These are phyloP conservation scores for Drosophila virilis DNA, from an alignment of 1,140 invertebrate species.

Conservation along the genomic window DNA sequence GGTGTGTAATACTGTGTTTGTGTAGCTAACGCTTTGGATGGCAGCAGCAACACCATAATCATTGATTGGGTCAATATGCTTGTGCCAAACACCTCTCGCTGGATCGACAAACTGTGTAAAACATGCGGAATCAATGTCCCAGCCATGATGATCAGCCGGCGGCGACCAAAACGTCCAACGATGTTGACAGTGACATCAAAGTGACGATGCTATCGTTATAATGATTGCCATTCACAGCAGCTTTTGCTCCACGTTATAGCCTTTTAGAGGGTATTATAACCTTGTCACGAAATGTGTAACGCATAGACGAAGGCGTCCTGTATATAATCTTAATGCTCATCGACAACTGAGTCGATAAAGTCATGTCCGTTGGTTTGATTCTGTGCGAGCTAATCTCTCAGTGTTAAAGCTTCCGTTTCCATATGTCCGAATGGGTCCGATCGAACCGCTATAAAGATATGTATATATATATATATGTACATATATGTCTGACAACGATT, in stretches of 20 bases:
- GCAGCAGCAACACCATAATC: conserved; percentile 3
- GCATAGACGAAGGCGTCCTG: too few species aligned
- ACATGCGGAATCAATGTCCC: conserved; percentile 37
- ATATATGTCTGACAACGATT: too few species aligned
- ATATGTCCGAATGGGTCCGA: too few species aligned
- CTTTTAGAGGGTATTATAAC: too few species aligned
- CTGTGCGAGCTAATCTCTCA: too few species aligned
- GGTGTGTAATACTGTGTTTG: conserved; percentile 3
- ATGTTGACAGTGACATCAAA: conserved; percentile 24
- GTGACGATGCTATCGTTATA: conserved; percentile 33
- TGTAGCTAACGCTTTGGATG: not conserved
- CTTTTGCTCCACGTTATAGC: not conserved
- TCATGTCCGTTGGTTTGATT: too few species aligned
- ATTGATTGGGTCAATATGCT: conserved; percentile 22
- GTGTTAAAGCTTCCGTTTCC: too few species aligned
- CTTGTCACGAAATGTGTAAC: too few species aligned
- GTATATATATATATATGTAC: too few species aligned
- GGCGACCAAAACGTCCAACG: conserved; percentile 9
- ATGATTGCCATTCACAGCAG: conserved; percentile 42
- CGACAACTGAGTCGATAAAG: too few species aligned
- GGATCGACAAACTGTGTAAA: conserved; percentile 23
- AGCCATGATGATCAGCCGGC: conserved; percentile 6
- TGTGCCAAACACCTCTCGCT: conserved; percentile 18
- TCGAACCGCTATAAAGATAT: too few species aligned
- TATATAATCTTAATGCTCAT: too few species aligned